Base-by-base conservation (phyloP, 2,888 invertebrate species). In the Idaea aversata region DNA sequence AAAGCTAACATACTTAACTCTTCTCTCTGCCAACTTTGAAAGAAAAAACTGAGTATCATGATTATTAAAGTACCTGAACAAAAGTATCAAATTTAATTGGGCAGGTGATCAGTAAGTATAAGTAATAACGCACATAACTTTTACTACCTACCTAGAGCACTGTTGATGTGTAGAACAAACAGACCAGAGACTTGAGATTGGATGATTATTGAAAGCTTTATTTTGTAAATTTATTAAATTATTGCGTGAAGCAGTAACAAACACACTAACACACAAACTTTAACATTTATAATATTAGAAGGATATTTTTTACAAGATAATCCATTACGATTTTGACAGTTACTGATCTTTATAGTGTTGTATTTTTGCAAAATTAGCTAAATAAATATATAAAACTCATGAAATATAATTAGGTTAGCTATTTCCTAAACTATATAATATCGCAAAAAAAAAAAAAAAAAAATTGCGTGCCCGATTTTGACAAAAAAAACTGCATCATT, bases 81-180 rank as follows among this genome's bases (percentile, higher is more conserved):
- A 34, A 57, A 4, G 62, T 35, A 47, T 36, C 59, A 15, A 59
- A 59, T 16, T 63, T 72, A 69, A 74, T 61, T 65, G 64, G 65
- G 59, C 70, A 34, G 61, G 62, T 67, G 62, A 62, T 58, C 69
- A 75, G 65, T 71, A 65, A 57, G 73, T 63, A 66, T 67, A 34
- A 61, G 65, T 57, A 67, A 68, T n/a, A n/a, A 58, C 25, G 25
- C 25, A 3, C 25, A 25, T 25, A 25, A 15, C 63, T 34, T 35
- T 63, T 15, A 25, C 34, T n/a, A 58, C 34, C 58, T 47, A 13
- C 34, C 58, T 47, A 13, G 13, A 47, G 47, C 47, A 47, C 7
- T 47, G 47, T 47, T 47, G 7, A 47, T 47, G 47, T 47, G 47
- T 47, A 47, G 7, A 47, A 13, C 13, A 47, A 13, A 10, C 47